Evolutionary conservation across 2,797 vertebrate species (phyloP).

Genomic region (Chaetophractus vellerosus): DNA sequence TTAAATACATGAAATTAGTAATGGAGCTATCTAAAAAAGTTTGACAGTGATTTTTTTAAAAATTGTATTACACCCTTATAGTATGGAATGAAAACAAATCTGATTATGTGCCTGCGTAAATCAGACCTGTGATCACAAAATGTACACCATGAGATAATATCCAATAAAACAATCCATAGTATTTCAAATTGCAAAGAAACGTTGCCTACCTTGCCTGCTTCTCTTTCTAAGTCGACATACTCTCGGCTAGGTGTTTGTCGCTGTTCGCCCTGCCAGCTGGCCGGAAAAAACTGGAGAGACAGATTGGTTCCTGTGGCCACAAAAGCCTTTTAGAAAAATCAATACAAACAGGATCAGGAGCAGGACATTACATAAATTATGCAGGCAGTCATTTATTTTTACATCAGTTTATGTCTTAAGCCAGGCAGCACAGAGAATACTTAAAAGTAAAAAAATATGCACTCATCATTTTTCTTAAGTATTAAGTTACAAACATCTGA

Average conservation of each 20-base stretch:
- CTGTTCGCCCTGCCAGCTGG: conserved; percentile 98
- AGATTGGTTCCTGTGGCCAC: conserved; percentile 99
- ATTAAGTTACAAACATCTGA: conserved; percentile 99
- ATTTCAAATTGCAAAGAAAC: conserved; percentile 81
- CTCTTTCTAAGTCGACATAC: conserved; percentile 99
- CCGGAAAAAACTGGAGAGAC: conserved; percentile 99
- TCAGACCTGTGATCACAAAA: conserved; percentile 54
- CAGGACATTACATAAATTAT: conserved; percentile 95
- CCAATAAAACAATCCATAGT: conserved; percentile 66
- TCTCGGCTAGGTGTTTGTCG: conserved; percentile 97
- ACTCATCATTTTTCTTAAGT: conserved; percentile 98
- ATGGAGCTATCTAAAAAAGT: neutral
- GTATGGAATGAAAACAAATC: conserved; percentile 55
- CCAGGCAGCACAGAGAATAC: conserved; percentile 90
- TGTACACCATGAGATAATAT: conserved; percentile 41
- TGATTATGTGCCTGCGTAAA: conserved; percentile 10
- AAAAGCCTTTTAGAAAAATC: conserved; percentile 98
- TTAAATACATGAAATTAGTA: conserved; percentile 60
- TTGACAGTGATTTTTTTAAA: conserved; percentile 58
- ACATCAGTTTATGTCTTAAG: conserved; percentile 93
- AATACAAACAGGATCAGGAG: conserved; percentile 96
- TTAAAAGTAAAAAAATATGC: conserved; percentile 91
- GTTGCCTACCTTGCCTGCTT: conserved; percentile 97
- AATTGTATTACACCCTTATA: conserved; percentile 53
- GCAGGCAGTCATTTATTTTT: conserved; percentile 95